Evolutionary conservation across 2,888 invertebrate species (phyloP), one percentile per base, ranked within the genome.

Genomic region (Chouioia cunea): DNA sequence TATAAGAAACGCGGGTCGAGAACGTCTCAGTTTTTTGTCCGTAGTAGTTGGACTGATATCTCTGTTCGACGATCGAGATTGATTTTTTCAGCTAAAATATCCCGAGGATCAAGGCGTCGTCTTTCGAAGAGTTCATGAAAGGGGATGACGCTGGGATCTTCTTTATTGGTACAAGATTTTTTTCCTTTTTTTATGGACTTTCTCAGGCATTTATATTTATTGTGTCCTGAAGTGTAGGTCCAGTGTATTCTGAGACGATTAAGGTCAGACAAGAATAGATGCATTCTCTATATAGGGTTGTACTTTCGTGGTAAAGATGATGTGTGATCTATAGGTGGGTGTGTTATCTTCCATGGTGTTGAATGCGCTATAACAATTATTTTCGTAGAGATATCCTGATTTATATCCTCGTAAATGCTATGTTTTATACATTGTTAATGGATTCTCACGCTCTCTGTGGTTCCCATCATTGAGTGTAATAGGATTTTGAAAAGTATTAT

Each of bases 321-420:
- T 10, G 22, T n/a, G 54, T 23, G 27, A 58, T 70, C 20, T 48
- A 60, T 47, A 54, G 23, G 36, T 36, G 50, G 64, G 47, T 48
- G 23, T 8, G 43, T 48, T 54, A n/a, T 50, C n/a, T 27, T 23
- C 2, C 14, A 0, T 1, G 18, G 43, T 2, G 20, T 23, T 27
- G 47, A 43, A 10, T 27, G 47, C n/a, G 56, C 44, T 57, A 44
- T 65, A 56, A 65, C 60, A 65, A 62, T 70, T 70, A 70, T 46
- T 48, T 70, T 63, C 57, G 44, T 57, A 12, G n/a, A 50, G 27
- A 20, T 46, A 14, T 8, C 16, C 14, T 69, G 69, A 69, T 69
- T 69, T 63, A 57, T 68, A 1, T 8, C 6, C 22, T 65, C 58
- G 23, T 50, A 44, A 52, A 50, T 50, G 44, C 36, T 16, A 23